These are phyloP conservation scores for Chamaetylas fuelleborni DNA, from an alignment of 2,113 vertebrate species.

Conservation along the genomic window DNA sequence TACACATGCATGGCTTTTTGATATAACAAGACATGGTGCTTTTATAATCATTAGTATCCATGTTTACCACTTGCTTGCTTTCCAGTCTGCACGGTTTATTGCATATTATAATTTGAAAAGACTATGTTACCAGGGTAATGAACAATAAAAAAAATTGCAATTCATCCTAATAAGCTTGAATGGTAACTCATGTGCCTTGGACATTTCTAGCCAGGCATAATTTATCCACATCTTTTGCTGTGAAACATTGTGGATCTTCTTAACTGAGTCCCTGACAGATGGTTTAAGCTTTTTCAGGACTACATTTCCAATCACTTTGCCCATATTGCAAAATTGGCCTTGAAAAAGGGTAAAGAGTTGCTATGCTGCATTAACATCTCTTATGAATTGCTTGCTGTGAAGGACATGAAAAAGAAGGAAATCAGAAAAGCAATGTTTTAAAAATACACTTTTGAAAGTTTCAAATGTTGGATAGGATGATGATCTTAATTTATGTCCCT, in stretches of 20 bases:
- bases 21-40: background rate
- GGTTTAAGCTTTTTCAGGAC: constrained; percentile 78
- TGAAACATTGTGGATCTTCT: constrained; percentile 77
- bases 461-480: background rate
- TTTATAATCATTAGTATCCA: background rate
- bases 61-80: constrained; percentile 44
- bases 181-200: constrained; percentile 68
- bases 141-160: constrained; percentile 68
- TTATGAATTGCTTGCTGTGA: constrained; percentile 76
- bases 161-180: constrained; percentile 76
- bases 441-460: constrained; percentile 51
- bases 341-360: constrained; percentile 80
- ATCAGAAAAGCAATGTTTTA: constrained; percentile 44
- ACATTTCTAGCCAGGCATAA: constrained; percentile 74
- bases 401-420: constrained; percentile 70
- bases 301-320: constrained; percentile 79
- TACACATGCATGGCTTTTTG: background rate
- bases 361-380: constrained; percentile 76
- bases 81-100: constrained; percentile 19
- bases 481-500: constrained; percentile 23
- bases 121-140: constrained; percentile 67
- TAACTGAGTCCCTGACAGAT: constrained; percentile 82
- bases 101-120: constrained; percentile 60
- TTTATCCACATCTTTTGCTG: constrained; percentile 79
- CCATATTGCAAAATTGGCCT: constrained; percentile 83